phyloP scores from a whole-genome alignment of 2,888 invertebrate species.

The Oasisia sp. region DNA sequence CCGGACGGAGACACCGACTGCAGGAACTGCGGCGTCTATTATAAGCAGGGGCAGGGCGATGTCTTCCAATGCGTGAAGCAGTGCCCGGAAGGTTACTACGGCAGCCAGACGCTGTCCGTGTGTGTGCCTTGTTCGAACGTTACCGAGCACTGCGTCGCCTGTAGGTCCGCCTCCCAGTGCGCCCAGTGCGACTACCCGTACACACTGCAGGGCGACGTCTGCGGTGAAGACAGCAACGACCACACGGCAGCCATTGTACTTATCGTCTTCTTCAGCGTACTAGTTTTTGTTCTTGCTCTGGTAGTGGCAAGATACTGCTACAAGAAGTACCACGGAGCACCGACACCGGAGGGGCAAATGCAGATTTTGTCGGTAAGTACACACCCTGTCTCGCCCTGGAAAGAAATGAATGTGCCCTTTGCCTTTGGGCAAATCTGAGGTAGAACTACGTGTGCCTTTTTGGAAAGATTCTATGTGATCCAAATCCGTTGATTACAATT shows the following conservation, averaged over 20 bases:
- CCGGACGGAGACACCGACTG: not conserved
- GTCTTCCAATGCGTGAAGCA: not conserved
- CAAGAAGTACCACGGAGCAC: not conserved
- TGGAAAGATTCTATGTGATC: too few species aligned
- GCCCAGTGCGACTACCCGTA: not conserved
- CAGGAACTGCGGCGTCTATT: not conserved
- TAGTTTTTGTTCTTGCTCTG: not conserved
- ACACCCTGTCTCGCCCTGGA: not conserved
- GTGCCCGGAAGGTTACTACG: not conserved
- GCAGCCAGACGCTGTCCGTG: not conserved
- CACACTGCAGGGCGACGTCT: not conserved
- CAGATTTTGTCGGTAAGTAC: not conserved
- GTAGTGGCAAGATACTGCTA: not conserved
- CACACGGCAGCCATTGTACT: not conserved
- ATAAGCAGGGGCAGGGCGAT: not conserved
- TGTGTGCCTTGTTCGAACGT: slow-evolving; percentile 13
- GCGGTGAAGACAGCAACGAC: not conserved
- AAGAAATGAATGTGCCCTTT: too few species aligned
- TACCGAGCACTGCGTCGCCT: not conserved
- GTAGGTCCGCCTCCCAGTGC: not conserved
- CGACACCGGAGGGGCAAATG: not conserved
- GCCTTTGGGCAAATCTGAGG: too few species aligned
- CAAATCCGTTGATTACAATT: too few species aligned
- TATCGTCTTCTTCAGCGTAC: not conserved
- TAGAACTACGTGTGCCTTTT: too few species aligned